Evolutionary conservation across 1,140 invertebrate species (phyloP).

Genomic region (Plodia interpunctella): DNA sequence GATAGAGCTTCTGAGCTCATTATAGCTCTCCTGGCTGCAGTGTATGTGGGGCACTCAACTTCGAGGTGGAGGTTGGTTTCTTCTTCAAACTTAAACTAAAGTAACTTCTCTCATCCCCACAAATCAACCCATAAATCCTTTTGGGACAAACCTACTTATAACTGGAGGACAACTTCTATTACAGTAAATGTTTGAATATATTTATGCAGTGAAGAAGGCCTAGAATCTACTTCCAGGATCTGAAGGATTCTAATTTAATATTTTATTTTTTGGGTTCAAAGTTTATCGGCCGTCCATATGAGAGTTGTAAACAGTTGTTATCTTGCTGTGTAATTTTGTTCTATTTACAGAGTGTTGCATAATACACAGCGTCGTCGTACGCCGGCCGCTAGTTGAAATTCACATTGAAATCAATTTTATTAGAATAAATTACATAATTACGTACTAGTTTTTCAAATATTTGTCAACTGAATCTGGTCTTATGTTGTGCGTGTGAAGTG

Average conservation of each 20-base stretch:
- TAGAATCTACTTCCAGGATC: too few species aligned
- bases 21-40: too few species aligned
- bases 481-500: conserved; percentile 95
- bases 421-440: conserved; percentile 41
- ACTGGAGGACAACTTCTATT: too few species aligned
- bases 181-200: too few species aligned
- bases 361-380: conserved; percentile 30
- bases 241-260: too few species aligned
- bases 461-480: conserved; percentile 90
- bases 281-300: background rate
- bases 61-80: too few species aligned
- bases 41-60: background rate
- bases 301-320: background rate
- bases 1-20: too few species aligned
- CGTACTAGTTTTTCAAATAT: conserved; percentile 95
- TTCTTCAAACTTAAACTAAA: too few species aligned
- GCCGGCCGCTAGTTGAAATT: conserved; percentile 18
- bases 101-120: too few species aligned
- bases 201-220: too few species aligned
- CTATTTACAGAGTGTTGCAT: conserved; percentile 67
- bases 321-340: conserved; percentile 15
- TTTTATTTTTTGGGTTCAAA: background rate
- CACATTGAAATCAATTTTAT: conserved; percentile 16
- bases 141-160: too few species aligned
- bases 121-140: too few species aligned